Base-by-base conservation (phyloP, 1,140 invertebrate species). In the Hyposmocoma kahamanoa region DNA sequence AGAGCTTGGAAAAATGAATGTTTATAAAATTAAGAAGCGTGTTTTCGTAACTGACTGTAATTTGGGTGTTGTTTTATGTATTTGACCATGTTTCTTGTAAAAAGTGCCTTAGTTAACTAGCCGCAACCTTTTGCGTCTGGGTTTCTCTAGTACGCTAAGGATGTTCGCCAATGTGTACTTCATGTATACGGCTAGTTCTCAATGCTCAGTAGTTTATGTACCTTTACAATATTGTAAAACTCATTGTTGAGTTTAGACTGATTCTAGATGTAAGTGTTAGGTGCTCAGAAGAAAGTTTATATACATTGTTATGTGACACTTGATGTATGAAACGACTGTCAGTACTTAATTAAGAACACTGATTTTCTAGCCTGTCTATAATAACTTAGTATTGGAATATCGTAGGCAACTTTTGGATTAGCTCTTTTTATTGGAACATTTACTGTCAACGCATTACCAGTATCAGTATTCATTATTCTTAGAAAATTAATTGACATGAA, bases 201-300 rank as follows among this genome's bases (percentile, higher is more conserved):
- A 56, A 66, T 64, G 66, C 63, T 72, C 67, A 67, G 59, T 65
- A 67, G 47, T 54, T 50, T 41, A 50, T 56, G 54, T 65, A 66
- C 56, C 48, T 62, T 58, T 61, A 21, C 45, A 47, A 46, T 47
- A 46, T 20, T 41, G 38, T 52, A 48, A 55, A 60, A 79, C 79
- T 84, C 73, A 62, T 78, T 72, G 62, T 63, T 44, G 75, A 82
- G 77, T 81, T 70, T 61, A 72, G 81, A 84, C 81, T 84, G 81
- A 84, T 71, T 63, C 69, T 79, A 75, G 66, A 46, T 63, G 21
- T 81, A 79, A 77, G 74, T 67, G 57, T 73, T 72, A 78, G 64
- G 63, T 67, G 66, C 67, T 74, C 26, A 36, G 44, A 47, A 47
- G 47, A 71, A 65, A 65, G 50, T 67, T 62, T 64, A 61, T 66